phyloP scores from a whole-genome alignment of 2,113 vertebrate genomes.

The Pao palembangensis region DNA sequence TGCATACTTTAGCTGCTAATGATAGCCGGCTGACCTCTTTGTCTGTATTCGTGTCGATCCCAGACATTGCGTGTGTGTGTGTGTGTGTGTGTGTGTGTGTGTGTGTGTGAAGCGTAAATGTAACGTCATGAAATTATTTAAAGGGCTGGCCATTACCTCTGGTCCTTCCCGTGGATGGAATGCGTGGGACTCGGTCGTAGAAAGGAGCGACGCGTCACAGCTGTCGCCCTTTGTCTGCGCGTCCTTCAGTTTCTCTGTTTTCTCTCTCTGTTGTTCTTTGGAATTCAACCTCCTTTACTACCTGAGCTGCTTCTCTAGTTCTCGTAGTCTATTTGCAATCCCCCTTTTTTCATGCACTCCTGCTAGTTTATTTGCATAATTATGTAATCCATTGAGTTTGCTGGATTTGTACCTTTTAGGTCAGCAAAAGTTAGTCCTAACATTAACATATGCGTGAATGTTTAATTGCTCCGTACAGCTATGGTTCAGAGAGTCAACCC shows the following conservation, averaged over 20 bases:
- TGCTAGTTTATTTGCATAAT: too few species aligned
- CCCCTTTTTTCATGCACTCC: too few species aligned
- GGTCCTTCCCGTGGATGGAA: conserved; percentile 47
- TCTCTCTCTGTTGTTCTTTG: background rate
- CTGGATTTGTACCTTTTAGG: too few species aligned
- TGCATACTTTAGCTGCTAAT: conserved; percentile 14
- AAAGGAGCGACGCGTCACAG: background rate
- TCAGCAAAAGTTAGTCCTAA: too few species aligned
- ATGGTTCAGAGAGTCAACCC: too few species aligned
- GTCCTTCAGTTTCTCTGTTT: background rate
- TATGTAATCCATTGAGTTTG: too few species aligned
- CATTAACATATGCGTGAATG: too few species aligned
- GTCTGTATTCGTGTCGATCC: conserved; percentile 18
- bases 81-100: conserved; percentile 14
- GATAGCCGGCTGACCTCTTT: conserved; percentile 21
- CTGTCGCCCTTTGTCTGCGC: conserved; percentile 6
- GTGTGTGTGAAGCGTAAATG: conserved; percentile 13
- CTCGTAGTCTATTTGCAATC: too few species aligned
- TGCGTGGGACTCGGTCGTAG: conserved; percentile 24
- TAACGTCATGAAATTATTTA: conserved; percentile 20
- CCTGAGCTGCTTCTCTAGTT: too few species aligned
- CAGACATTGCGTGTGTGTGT: conserved; percentile 14
- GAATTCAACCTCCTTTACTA: background rate
- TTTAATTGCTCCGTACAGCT: too few species aligned
- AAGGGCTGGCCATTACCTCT: conserved; percentile 2